Base-by-base conservation (phyloP, 2,797 vertebrate genomes). In the Momotus momota region DNA sequence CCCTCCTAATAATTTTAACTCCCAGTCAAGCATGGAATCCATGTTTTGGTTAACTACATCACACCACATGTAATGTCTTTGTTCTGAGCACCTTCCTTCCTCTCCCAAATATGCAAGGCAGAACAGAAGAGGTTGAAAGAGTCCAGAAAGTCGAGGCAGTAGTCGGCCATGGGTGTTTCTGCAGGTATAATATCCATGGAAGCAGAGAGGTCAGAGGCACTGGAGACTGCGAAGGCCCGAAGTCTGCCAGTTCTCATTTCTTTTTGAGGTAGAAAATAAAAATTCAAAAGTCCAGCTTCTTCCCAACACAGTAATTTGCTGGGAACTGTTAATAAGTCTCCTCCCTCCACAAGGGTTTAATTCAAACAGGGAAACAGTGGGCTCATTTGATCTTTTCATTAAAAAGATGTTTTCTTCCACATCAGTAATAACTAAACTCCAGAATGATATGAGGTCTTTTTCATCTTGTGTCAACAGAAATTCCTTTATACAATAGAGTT, bases 401-500 rank as follows among this genome's bases (percentile, higher is more conserved):
- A 43, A 65, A 66, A 81, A 81, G 52, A 60, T 26, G 7, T 80
- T 94, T 86, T 52, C 51, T 79, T 86, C 69, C 22, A 82, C 17
- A 61, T 71, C 49, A 61, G 57, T 19, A 67, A 48, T 31, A 87
- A 69, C 45, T 74, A 67, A 92, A 58, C 51, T 82, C 22, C 67
- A 45, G 33, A 61, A 45, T 12, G 9, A 64, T 70, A 90, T 12
- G 26, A 70, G 3, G 12, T 33, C 43, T 74, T 77, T 88, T 82
- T 18, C 81, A 90, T 48, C 52, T 90, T 45, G 25, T 62, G 46
- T 69, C 81, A 80, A 55, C 67, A 93, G 38, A 77, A 6, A 12
- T 43, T 84, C 33, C 35, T 49, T 81, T 83, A 41, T 60, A 17
- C 0, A 6, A 60, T 40, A 48, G 26, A 66, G 31, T 51, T 85